Base-by-base conservation (phyloP, 1,140 invertebrate species). In the Kradibia gibbosae region DNA sequence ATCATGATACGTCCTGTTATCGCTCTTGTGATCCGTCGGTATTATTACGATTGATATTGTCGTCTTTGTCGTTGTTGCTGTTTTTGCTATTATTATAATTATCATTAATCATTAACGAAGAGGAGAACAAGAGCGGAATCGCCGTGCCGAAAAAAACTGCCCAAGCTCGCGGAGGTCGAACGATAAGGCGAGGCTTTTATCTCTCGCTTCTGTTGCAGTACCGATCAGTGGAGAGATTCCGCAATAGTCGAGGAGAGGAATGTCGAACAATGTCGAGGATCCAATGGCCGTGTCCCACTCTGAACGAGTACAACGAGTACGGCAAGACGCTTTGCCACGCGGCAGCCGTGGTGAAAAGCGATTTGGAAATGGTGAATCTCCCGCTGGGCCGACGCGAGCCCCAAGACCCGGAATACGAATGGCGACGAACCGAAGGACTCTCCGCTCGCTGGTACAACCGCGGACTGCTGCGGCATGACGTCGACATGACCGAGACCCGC, bases 371-470 rank as follows among this genome's bases (percentile, higher is more conserved):
- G 25, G 50, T 78, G 10, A 45, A 25, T 7, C 42, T n/a, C 25
- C 34, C 71, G 11, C 28, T 71, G 15, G 55, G 62, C 34, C 3
- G 13, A 71, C 13, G 50, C 28, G 10, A 77, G 28, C 31, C 20
- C 15, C 20, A 75, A 75, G 36, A 75, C 73, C n/a, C 28, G 60
- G 15, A 22, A n/a, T n/a, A n/a, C n/a, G n/a, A n/a, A n/a, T n/a
- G n/a, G n/a, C n/a, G n/a, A n/a, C n/a, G n/a, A n/a, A n/a, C n/a
- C n/a, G n/a, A n/a, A n/a, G n/a, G n/a, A n/a, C n/a, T n/a, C n/a
- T n/a, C n/a, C n/a, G n/a, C n/a, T n/a, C n/a, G n/a, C n/a, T n/a
- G n/a, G n/a, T n/a, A n/a, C n/a, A n/a, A n/a, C n/a, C n/a, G n/a
- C n/a, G n/a, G n/a, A n/a, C n/a, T n/a, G n/a, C n/a, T n/a, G n/a